Percentiles rank a stretch among this genome's conserved stretches.
phyloP scores from a whole-genome alignment of 92 coral and sea anemone genomes.

The Porites cylindrica region DNA sequence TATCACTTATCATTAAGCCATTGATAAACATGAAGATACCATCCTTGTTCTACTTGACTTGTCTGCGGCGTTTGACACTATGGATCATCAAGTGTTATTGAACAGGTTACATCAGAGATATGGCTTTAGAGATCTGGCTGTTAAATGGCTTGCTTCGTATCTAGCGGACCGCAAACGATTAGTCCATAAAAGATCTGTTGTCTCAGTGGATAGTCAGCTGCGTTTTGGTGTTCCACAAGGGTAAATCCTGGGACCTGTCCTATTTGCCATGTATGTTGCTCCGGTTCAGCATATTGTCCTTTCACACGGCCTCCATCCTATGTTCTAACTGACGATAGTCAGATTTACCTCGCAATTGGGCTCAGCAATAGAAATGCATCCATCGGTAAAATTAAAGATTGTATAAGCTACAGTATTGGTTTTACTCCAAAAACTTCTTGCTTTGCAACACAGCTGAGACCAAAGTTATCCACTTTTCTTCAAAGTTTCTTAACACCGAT shows the following conservation, averaged over 20 bases:
- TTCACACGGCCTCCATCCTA: conserved; percentile 1
- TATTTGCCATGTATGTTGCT: conserved; percentile 39
- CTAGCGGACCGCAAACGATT: conserved; percentile 21
- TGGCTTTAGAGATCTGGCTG: neutral
- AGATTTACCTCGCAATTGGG: conserved; percentile 14
- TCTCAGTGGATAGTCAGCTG: neutral
- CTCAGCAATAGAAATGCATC: neutral
- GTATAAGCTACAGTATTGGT: neutral
- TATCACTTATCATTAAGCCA: no score
- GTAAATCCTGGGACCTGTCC: neutral
- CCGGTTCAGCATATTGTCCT: conserved; percentile 36
- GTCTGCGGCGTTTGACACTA: conserved; percentile 56
- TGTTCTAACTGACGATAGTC: conserved; percentile 49
- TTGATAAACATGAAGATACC: no score
- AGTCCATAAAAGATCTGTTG: conserved; percentile 18
- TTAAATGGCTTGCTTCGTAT: no score
- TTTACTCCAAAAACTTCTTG: no score
- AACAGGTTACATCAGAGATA: conserved; percentile 23
- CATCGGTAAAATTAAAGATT: neutral
- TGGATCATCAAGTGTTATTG: conserved; percentile 45
- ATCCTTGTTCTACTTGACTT: conserved; percentile 48
- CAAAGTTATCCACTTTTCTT: no score
- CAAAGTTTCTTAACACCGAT: no score
- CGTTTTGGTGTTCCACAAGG: no score
- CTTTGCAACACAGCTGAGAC: no score